Base-by-base conservation (phyloP, 2,888 invertebrate species). In the Ophion obscuratus region DNA sequence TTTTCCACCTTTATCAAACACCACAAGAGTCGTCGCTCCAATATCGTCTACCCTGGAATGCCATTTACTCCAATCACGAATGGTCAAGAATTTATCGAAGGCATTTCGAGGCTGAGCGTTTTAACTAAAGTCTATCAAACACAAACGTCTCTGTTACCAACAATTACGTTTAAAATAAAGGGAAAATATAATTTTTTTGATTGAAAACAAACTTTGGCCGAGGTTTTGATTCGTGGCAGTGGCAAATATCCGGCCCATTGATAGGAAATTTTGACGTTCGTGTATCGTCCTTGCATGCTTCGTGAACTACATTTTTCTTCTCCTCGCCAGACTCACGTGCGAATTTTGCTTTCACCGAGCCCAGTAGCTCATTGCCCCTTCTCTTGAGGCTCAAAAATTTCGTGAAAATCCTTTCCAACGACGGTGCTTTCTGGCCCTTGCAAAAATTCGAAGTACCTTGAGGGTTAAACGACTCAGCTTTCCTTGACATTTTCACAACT, bases 401-500 rank as follows among this genome's bases (percentile, higher is more conserved):
- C 9, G 7, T 14, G 11, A 59, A 47, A 59, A 81, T 74, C 57
- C 59, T 59, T 9, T 27, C 9, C 7, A 36, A 1, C 17, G 62
- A 83, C 11, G 36, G 7, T 36, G 57, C 47, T 14, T 74, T 62
- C n/a, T n/a, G 14, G 14, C 53, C 80, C 2, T 53, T 27, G 31
- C 62, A 47, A 11, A 40, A 73, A 44, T 74, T 14, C 11, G 53
- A 11, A 14, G 27, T 10, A 68, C 68, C 62, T 24, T 1, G 36
- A n/a, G 61, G 84, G 73, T 84, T 68, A 77, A 57, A 31, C 9
- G 27, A 40, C 14, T 70, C 44, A 5, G 40, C 2, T 59, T 67
- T 67, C 9, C 62, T 74, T 74, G 81, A 57, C 84, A 81, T 85
- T 31, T 66, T 71, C 36, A 68, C 59, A 79, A 64, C 31, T 20